A percentile compares a stretch with the other conserved stretches of the same genome.
Conservation (phyloP, 2,113 vertebrate genomes). For the Laterallus jamaicensis region DNA sequence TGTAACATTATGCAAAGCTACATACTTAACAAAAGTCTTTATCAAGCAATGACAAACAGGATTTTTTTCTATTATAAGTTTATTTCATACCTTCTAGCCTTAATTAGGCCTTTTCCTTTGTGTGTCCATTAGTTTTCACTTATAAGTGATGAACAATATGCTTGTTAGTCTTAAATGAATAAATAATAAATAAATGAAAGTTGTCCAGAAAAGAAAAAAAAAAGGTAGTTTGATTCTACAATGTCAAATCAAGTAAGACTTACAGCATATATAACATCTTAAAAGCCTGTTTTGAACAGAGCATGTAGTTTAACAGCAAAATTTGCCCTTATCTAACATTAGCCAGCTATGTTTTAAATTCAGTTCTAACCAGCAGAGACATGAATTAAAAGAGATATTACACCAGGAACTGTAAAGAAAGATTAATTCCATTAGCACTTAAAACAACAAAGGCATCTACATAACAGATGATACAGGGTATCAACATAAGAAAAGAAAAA, state of each 20-base stretch:
- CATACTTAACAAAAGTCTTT: background rate
- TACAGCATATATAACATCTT: background rate
- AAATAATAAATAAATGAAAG: background rate
- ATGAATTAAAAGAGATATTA: background rate
- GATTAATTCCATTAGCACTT: background rate
- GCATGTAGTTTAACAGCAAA: background rate
- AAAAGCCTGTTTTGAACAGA: background rate
- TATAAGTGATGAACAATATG: background rate
- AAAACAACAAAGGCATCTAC: background rate
- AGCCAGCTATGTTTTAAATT: background rate
- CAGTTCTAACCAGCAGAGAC: background rate
- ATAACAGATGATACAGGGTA: fast-evolving
- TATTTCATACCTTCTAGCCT: background rate
- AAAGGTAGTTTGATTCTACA: background rate
- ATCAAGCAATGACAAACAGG: background rate
- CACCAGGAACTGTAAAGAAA: background rate
- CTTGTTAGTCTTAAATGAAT: background rate
- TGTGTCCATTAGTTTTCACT: background rate
- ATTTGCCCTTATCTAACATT: background rate
- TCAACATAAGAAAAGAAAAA: background rate
- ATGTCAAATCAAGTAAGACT: background rate
- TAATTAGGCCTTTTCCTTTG: background rate
- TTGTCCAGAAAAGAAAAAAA: background rate
- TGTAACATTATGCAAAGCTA: background rate
- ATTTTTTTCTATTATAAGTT: background rate